Evolutionary conservation across 2,888 invertebrate species (phyloP).

Genomic region (Troides helena): DNA sequence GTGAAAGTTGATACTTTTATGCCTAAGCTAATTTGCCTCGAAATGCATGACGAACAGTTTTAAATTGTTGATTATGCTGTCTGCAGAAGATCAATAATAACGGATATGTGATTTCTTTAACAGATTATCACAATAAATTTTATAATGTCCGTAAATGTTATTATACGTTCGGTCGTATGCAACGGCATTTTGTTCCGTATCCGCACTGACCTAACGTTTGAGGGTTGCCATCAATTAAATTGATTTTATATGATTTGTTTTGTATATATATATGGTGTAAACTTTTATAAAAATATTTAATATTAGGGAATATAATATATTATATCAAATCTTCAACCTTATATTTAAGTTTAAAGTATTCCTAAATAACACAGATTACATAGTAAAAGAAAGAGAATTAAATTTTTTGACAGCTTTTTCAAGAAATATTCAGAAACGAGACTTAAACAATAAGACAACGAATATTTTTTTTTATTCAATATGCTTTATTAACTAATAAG

Average conservation of each 20-base stretch:
- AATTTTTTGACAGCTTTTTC: too few species aligned
- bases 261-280: too few species aligned
- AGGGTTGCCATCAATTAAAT: slow-evolving; percentile 16
- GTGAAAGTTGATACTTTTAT: slow-evolving; percentile 8
- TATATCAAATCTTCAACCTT: too few species aligned
- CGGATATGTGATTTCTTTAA: slow-evolving; percentile 16
- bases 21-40: slow-evolving; percentile 2
- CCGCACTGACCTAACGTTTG: slow-evolving; percentile 7
- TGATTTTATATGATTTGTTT: background rate
- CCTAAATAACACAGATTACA: too few species aligned
- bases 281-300: too few species aligned
- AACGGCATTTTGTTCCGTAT: slow-evolving; percentile 24
- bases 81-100: slow-evolving; percentile 21
- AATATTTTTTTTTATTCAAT: too few species aligned
- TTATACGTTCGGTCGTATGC: slow-evolving; percentile 5
- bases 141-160: slow-evolving; percentile 23
- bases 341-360: too few species aligned
- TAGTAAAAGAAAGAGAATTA: too few species aligned
- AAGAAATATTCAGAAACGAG: too few species aligned
- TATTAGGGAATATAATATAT: too few species aligned
- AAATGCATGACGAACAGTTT: slow-evolving; percentile 10
- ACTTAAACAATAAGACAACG: too few species aligned
- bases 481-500: too few species aligned
- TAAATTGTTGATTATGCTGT: slow-evolving; percentile 13
- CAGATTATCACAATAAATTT: slow-evolving; percentile 28